Evolutionary conservation across 2,797 vertebrate species (phyloP).

Genomic region (Tragelaphus oryx): DNA sequence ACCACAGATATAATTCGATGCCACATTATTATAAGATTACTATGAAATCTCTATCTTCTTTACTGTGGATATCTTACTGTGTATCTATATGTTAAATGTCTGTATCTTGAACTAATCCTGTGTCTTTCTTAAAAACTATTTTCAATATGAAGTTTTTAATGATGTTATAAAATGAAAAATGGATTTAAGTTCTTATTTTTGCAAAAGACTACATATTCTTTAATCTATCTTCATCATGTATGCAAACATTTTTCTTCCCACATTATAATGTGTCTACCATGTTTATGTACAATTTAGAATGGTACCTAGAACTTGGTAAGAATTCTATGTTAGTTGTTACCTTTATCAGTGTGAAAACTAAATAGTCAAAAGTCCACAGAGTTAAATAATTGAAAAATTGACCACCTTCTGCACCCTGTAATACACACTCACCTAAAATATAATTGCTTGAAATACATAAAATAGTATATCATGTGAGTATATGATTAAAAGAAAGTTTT

Average conservation of each 20-base stretch:
- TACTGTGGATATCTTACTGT: background rate
- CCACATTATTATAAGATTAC: background rate
- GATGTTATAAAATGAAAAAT: background rate
- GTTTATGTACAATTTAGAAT: background rate
- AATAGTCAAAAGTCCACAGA: background rate
- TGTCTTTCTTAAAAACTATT: background rate
- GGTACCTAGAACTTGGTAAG: background rate
- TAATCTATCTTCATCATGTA: background rate
- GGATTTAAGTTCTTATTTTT: background rate
- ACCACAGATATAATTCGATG: background rate
- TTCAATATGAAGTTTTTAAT: background rate
- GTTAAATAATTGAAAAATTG: background rate
- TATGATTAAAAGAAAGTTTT: background rate
- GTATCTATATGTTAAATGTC: background rate
- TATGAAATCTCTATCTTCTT: background rate
- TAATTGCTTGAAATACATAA: background rate
- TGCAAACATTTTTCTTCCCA: background rate
- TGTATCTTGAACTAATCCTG: background rate
- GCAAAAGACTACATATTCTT: background rate
- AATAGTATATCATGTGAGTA: background rate
- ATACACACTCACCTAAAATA: background rate
- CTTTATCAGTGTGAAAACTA: background rate
- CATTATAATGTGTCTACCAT: background rate
- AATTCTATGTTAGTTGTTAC: background rate
- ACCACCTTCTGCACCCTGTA: background rate